Evolutionary conservation across 2,888 invertebrate species (phyloP).

Genomic region (Sesia bembeciformis): DNA sequence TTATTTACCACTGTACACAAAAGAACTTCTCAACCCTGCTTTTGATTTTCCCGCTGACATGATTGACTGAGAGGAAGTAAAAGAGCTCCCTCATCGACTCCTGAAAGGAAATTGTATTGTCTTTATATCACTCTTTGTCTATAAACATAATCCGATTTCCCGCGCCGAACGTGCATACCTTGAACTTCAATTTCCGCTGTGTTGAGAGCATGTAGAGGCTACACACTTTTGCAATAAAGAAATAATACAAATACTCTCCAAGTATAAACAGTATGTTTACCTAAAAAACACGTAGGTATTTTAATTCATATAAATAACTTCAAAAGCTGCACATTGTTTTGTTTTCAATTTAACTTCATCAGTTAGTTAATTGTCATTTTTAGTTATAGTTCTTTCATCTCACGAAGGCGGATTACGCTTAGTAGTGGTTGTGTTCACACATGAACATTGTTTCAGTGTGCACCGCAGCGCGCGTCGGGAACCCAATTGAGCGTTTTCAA

Average conservation of each 20-base stretch:
- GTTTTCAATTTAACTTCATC: too few species aligned
- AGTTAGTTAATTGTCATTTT: too few species aligned
- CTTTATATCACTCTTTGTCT: not conserved
- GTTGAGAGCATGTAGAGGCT: constrained; percentile 45
- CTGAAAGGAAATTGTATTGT: constrained; percentile 21
- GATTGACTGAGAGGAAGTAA: constrained; percentile 61
- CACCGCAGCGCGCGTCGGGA: too few species aligned
- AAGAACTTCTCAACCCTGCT: constrained; percentile 60
- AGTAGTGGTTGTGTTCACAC: too few species aligned
- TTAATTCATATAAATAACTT: too few species aligned
- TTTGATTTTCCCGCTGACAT: constrained; percentile 58
- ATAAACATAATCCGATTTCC: not conserved
- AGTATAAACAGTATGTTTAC: constrained; percentile 35
- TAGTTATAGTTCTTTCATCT: too few species aligned
- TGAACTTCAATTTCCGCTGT: constrained; percentile 49
- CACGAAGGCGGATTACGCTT: too few species aligned
- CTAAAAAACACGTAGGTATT: constrained; percentile 22
- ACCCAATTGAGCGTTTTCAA: too few species aligned
- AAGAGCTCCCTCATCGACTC: constrained; percentile 63
- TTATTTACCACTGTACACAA: constrained; percentile 53
- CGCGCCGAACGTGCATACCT: constrained; percentile 25
- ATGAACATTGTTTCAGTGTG: too few species aligned
- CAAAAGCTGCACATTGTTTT: too few species aligned
- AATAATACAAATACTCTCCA: constrained; percentile 43
- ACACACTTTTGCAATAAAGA: constrained; percentile 51